These are phyloP conservation scores for Zapornia atra DNA, from an alignment of 2,113 vertebrate species.

Conservation along the genomic window DNA sequence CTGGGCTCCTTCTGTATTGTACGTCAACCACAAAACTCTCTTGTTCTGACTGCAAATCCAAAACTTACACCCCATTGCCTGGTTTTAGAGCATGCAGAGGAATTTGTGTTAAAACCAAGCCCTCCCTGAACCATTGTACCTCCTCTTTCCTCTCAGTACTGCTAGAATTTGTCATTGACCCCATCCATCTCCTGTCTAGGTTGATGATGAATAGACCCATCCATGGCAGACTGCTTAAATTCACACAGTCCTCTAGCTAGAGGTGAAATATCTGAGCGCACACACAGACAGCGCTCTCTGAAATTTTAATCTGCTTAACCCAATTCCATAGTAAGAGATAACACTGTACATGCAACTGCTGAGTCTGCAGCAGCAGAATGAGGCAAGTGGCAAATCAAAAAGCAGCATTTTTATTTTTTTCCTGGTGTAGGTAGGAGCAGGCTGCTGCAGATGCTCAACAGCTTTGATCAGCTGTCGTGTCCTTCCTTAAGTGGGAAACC, in stretches of 20 bases:
- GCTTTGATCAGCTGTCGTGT: not conserved
- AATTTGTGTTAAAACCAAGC: not conserved
- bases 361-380: not conserved
- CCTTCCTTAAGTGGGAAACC: not conserved
- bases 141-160: not conserved
- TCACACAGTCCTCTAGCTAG: not conserved
- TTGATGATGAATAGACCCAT: not conserved
- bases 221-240: not conserved
- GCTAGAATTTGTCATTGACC: not conserved
- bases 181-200: not conserved
- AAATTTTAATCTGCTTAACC: conserved; percentile 32
- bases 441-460: not conserved
- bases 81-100: not conserved
- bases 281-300: not conserved
- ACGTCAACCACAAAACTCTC: not conserved
- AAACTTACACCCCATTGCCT: not conserved
- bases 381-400: not conserved
- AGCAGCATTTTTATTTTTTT: not conserved
- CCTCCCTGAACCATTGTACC: not conserved
- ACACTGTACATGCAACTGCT: not conserved
- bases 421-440: not conserved
- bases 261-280: not conserved
- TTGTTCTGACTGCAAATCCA: not conserved
- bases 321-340: not conserved
- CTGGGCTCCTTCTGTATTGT: rapidly evolving